Base-by-base conservation (phyloP, 2,888 invertebrate genomes). In the Apamea anceps region DNA sequence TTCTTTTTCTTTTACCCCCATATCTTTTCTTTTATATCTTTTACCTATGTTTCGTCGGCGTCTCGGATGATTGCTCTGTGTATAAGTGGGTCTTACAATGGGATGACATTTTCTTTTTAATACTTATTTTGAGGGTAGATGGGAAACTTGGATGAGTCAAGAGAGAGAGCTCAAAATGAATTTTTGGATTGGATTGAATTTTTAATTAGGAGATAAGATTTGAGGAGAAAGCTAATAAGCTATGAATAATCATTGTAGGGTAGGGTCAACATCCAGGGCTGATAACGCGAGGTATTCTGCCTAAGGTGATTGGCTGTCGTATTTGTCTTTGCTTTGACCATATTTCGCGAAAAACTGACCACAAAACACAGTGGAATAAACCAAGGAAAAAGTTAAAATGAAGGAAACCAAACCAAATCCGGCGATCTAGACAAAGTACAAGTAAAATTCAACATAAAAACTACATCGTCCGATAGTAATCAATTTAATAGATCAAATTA, bases 51-150 rank as follows among this genome's bases (percentile, higher is more conserved):
- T 90, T 87, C 87, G 88, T 88, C 89, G 93, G 91, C 93, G 93
- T 94, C 94, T 93, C 94, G 91, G 94, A 90, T 94, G 94, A 94
- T 94, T 94, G 94, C 94, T 92, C 90, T 87, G 90, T 92, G 91
- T 88, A 90, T 91, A 92, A 94, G 94, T 93, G 93, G 90, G 78
- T 84, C 89, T 88, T 88, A 90, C 90, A 93, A 92, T 91, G 89
- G 92, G 89, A 92, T 80, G 89, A 87, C 91, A 91, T 94, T 93
- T 94, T 93, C 93, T 93, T 94, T 94, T 94, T 94, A 92, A 94
- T 93, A 89, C 93, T 92, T 93, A 93, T 93, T 93, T 92, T 89
- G 73, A 68, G 79, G 77, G 76, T 78, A 75, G 81, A 87, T 66
- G 67, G 57, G 13, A 81, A 82, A 70, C 63, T 81, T 80, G 84